Conservation (phyloP, 2,113 vertebrate genomes). For the Lepisosteus oculatus region DNA sequence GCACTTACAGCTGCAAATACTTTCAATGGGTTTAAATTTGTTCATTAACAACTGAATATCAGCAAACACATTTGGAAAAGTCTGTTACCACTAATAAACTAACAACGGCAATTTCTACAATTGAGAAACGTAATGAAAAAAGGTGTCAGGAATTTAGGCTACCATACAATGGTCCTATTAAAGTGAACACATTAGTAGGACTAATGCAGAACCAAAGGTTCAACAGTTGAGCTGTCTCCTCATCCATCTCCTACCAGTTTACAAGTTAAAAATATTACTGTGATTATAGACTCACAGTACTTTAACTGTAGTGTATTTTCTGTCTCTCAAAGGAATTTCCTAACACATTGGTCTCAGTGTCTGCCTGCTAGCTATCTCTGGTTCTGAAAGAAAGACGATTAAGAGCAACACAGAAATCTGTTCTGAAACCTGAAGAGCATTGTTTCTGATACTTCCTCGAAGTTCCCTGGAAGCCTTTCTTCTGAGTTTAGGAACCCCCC, state of each 20-base stretch:
- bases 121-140: conserved; percentile 64
- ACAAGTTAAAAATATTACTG: conserved; percentile 68
- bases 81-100: conserved; percentile 72
- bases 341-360: conserved; percentile 31
- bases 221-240: conserved; percentile 53
- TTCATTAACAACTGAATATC: conserved; percentile 76
- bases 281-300: conserved; percentile 56
- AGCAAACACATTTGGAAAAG: conserved; percentile 65
- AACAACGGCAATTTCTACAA: conserved; percentile 68
- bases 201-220: conserved; percentile 64
- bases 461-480: conserved; percentile 71
- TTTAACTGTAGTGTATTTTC: conserved; percentile 37
- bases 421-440: conserved; percentile 34
- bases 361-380: conserved; percentile 49
- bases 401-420: conserved; percentile 23
- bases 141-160: conserved; percentile 41
- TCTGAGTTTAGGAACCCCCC: conserved; percentile 65
- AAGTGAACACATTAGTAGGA: conserved; percentile 61
- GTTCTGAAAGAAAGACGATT: conserved; percentile 38
- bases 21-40: conserved; percentile 71
- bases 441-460: conserved; percentile 78
- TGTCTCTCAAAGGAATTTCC: conserved; percentile 19
- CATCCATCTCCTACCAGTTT: conserved; percentile 60
- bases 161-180: conserved; percentile 34
- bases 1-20: conserved; percentile 51